phyloP scores from a whole-genome alignment of 1,140 invertebrate species.

The Eriosoma lanigerum region DNA sequence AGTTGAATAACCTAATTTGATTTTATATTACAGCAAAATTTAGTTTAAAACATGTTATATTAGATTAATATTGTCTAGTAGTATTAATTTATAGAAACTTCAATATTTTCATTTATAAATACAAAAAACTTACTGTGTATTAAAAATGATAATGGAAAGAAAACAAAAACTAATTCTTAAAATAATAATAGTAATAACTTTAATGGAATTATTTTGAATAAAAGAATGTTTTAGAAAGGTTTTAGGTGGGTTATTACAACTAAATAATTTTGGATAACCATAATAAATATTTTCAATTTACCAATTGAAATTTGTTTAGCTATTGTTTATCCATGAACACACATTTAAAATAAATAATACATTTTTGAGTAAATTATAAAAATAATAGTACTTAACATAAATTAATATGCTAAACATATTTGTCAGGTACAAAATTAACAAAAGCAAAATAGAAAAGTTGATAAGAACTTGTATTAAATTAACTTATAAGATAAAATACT shows the following conservation, averaged over 20 bases:
- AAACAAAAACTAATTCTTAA: neutral
- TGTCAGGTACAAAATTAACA: slow-evolving; percentile 44
- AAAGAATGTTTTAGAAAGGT: neutral
- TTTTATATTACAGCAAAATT: slow-evolving; percentile 27
- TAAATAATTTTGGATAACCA: neutral
- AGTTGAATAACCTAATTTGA: slow-evolving; percentile 27
- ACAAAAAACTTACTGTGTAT: too few relatives aligned
- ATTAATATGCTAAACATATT: slow-evolving; percentile 24
- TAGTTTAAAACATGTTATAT: slow-evolving; percentile 7
- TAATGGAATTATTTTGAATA: too few relatives aligned
- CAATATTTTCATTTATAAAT: neutral
- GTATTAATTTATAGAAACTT: neutral
- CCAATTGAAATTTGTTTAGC: neutral
- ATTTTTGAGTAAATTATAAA: slow-evolving; percentile 8
- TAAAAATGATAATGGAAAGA: slow-evolving; percentile 1
- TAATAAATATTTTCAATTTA: neutral
- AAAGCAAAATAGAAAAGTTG: slow-evolving; percentile 12
- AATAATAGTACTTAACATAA: slow-evolving; percentile 28
- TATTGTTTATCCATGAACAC: neutral
- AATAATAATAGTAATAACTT: neutral
- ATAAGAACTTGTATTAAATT: slow-evolving; percentile 24
- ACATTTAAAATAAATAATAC: neutral
- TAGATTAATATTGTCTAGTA: neutral
- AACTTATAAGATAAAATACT: neutral
- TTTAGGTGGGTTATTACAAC: neutral